Percentiles rank a stretch among this genome's conserved stretches.
These are phyloP conservation scores for Saccostrea echinata DNA, from an alignment of 1,140 invertebrate genomes.

Conservation along the genomic window DNA sequence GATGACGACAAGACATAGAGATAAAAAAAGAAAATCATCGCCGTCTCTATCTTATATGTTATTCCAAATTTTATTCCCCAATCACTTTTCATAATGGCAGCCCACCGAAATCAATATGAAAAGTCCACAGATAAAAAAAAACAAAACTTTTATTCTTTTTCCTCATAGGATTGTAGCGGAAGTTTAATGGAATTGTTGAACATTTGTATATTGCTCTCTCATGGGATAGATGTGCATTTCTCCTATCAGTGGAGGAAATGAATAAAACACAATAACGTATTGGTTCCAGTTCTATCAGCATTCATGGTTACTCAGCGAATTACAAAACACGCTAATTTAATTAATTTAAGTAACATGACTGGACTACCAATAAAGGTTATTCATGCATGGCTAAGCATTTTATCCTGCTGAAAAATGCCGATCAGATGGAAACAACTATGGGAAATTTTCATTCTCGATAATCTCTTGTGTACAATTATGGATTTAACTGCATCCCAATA, in stretches of 20 bases:
- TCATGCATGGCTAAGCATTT: not conserved
- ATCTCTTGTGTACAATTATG: not conserved
- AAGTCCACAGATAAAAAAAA: slow-evolving; percentile 22
- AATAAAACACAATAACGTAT: slow-evolving; percentile 15
- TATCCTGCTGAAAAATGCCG: not conserved
- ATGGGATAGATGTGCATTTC: slow-evolving; percentile 26
- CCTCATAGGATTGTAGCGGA: slow-evolving; percentile 14
- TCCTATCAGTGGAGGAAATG: not conserved
- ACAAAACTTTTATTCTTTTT: slow-evolving; percentile 7
- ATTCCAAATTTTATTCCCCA: not conserved
- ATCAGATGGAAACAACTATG: not conserved
- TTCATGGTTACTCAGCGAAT: slow-evolving; percentile 6
- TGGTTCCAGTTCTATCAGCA: not conserved
- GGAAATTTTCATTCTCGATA: not conserved
- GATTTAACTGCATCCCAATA: not conserved
- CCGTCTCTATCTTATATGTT: not conserved
- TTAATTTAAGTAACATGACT: not conserved
- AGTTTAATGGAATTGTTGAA: slow-evolving; percentile 35
- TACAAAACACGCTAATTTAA: slow-evolving; percentile 37
- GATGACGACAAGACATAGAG: slow-evolving; percentile 13
- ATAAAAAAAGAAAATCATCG: slow-evolving; percentile 27
- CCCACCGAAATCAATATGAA: slow-evolving; percentile 9
- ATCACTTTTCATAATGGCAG: slow-evolving; percentile 18
- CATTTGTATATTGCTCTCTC: slow-evolving; percentile 22
- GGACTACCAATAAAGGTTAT: slow-evolving; percentile 32